Base-by-base conservation (phyloP, 2,888 invertebrate genomes). In the Piscicola geometra region DNA sequence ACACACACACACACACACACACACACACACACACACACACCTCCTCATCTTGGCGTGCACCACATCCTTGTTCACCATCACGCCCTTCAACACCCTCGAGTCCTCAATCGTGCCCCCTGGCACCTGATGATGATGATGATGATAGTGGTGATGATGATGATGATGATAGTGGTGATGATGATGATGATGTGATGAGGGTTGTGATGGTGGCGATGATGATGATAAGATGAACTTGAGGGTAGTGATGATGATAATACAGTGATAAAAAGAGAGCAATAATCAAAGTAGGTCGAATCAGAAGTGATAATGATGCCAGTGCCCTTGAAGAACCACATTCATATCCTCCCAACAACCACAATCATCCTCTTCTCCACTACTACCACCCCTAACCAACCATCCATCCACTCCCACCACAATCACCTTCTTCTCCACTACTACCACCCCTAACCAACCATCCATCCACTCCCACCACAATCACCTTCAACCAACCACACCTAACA, bases 61-160 rank as follows among this genome's bases (percentile, higher is more conserved):
- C 0, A 99, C 94, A 85, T 99, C 99, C 87, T 99, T 99, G 87
- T 99, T 99, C 77, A 99, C 86, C 94, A 99, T 97, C 21, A 99
- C 92, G 60, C 99, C 99, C 80, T 89, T 91, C 50, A 99, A 87
- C 9, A 99, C 96, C 80, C 90, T 88, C 0, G 94, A 97, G 80
- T 99, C 97, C 82, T 98, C 97, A 76, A 99, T 91, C 0, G 91
- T 89, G 15, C 96, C 98, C 33, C 99, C 99, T 0, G 99, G 98
- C 81, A 99, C 91, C 87, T 89, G 82, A 47, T 28, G 68, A 67
- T 73, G 52, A 71, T n/a, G 35, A 74, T 33, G 74, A 74, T 64
- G 30, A 66, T 25, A 41, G n/a, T 73, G 0, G 36, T 66, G 74
- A 66, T 74, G 41, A 28, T 41, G 74, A 35, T 66, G 66, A 41